phyloP scores from a whole-genome alignment of 2,888 invertebrate genomes.

The Eumacrocentrus americanus region DNA sequence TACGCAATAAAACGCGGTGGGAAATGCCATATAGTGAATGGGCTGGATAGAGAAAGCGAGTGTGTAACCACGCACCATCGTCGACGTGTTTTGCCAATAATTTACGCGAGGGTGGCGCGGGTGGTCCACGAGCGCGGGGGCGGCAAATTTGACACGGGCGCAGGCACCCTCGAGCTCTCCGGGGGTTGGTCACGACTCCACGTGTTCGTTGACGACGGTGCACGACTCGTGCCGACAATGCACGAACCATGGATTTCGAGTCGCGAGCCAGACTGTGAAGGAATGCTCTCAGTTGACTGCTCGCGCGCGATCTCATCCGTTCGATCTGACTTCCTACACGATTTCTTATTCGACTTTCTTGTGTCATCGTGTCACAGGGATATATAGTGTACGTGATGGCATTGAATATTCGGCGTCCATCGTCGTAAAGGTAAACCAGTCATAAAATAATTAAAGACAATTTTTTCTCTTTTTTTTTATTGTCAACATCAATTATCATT shows the following conservation, averaged over 20 bases:
- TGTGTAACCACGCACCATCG: slow-evolving; percentile 12
- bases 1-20: slow-evolving; percentile 37
- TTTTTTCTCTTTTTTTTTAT: not conserved
- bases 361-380: not conserved
- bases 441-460: not conserved
- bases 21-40: slow-evolving; percentile 22
- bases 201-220: slow-evolving; percentile 35
- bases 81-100: slow-evolving; percentile 37
- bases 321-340: not conserved
- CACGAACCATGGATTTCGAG: slow-evolving; percentile 34
- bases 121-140: slow-evolving; percentile 22
- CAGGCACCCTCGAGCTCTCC: slow-evolving; percentile 23
- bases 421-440: not conserved
- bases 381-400: not conserved
- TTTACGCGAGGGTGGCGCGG: slow-evolving; percentile 29
- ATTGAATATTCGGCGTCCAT: not conserved
- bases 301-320: slow-evolving; percentile 41
- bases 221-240: slow-evolving; percentile 29
- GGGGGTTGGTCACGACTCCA: slow-evolving; percentile 34
- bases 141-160: slow-evolving; percentile 39
- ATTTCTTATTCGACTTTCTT: not conserved
- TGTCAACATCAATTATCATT: not conserved
- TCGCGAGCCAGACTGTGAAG: slow-evolving; percentile 40
- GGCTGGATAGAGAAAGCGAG: slow-evolving; percentile 19
- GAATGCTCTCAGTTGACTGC: slow-evolving; percentile 57